phyloP scores from a whole-genome alignment of 2,797 vertebrate species.

The Takifugu rubripes region DNA sequence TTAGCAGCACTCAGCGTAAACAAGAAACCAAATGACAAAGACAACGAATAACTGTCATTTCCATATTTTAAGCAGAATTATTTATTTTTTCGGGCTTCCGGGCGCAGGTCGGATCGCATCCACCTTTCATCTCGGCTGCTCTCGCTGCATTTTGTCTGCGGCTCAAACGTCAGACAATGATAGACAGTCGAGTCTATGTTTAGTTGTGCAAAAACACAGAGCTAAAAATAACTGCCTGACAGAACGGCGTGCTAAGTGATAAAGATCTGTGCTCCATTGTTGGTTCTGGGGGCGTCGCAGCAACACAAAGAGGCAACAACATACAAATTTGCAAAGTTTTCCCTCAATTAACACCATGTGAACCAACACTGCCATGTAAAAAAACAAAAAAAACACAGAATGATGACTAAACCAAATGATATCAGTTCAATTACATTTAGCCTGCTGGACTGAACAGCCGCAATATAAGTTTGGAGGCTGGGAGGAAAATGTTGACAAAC shows the following conservation, averaged over 20 bases:
- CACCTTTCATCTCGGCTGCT: slow-evolving; percentile 22
- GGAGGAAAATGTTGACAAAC: no score
- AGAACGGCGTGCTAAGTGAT: slow-evolving; percentile 54
- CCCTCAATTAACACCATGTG: no score
- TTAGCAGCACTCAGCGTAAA: slow-evolving; percentile 45
- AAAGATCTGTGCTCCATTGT: slow-evolving; percentile 71
- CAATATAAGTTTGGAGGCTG: no score
- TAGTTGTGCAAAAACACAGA: slow-evolving; percentile 51
- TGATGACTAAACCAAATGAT: no score
- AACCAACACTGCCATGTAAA: no score
- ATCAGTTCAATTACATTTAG: no score
- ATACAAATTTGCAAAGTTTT: slow-evolving; percentile 46
- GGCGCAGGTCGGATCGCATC: background rate
- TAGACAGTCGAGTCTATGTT: slow-evolving; percentile 54
- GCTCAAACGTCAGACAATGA: slow-evolving; percentile 26
- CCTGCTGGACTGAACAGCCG: no score
- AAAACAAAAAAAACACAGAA: no score
- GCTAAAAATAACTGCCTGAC: slow-evolving; percentile 60
- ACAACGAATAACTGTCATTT: slow-evolving; percentile 35
- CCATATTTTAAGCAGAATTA: slow-evolving; percentile 15
- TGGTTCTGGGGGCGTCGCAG: slow-evolving; percentile 51
- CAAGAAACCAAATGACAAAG: slow-evolving; percentile 55
- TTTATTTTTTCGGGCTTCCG: background rate
- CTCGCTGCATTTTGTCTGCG: slow-evolving; percentile 22
- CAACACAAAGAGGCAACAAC: slow-evolving; percentile 50